A percentile compares a stretch with the other conserved stretches of the same genome.
phyloP scores from a whole-genome alignment of 2,888 invertebrate species.

The Idaea straminata region DNA sequence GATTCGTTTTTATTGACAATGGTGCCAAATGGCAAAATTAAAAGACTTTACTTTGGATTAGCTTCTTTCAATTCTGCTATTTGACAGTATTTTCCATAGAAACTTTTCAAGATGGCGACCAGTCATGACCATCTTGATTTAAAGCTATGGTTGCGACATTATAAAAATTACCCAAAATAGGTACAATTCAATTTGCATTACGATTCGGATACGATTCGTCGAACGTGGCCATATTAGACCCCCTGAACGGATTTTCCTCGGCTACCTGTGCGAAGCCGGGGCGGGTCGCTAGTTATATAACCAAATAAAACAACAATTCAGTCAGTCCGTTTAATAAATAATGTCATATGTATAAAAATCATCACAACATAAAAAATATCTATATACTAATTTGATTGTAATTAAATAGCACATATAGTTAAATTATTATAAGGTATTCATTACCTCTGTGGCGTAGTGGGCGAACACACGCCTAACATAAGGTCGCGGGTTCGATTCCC shows the following conservation, averaged over 20 bases:
- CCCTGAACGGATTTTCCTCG: neutral
- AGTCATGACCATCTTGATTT: too few species aligned
- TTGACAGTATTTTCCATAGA: too few species aligned
- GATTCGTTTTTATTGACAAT: too few species aligned
- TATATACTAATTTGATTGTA: constrained; percentile 2
- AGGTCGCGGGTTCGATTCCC: neutral
- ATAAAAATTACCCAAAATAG: too few species aligned
- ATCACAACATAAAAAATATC: constrained; percentile 41
- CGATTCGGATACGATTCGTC: too few species aligned
- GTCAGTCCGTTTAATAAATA: constrained; percentile 74
- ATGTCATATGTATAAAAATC: constrained; percentile 72
- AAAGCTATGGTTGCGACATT: too few species aligned
- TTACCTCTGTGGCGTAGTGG: neutral
- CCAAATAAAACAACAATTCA: constrained; percentile 41
- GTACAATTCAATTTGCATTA: too few species aligned
- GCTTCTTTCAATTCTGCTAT: too few species aligned
- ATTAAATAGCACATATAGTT: constrained; percentile 2
- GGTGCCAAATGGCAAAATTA: too few species aligned
- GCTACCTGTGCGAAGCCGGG: neutral
- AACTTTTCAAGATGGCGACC: too few species aligned
- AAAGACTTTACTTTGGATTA: too few species aligned
- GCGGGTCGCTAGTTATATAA: neutral
- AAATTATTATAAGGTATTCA: neutral
- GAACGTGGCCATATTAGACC: too few species aligned
- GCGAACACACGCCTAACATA: neutral